Conservation (phyloP, 2,113 vertebrate species). For the Opisthocomus hoazin region DNA sequence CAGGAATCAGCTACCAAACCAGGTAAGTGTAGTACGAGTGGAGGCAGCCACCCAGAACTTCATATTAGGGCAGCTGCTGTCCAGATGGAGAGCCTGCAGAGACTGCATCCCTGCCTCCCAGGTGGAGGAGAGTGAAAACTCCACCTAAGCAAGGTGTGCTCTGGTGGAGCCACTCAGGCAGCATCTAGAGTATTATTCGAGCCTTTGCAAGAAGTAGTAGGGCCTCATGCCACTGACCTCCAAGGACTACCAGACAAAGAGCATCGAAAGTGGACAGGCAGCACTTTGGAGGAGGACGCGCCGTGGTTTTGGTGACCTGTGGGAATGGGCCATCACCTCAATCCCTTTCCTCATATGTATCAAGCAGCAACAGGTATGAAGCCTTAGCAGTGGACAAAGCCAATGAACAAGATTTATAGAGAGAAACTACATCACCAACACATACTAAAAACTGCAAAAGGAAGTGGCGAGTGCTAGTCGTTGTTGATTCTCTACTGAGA, state of each 20-base stretch:
- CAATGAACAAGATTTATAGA: not conserved
- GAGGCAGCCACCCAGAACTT: not conserved
- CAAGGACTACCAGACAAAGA: not conserved
- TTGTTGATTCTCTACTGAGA: not conserved
- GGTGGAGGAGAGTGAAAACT: not conserved
- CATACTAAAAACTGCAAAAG: not conserved
- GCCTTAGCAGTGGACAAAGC: not conserved
- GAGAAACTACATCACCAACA: not conserved
- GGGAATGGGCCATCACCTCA: not conserved
- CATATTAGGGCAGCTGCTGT: not conserved
- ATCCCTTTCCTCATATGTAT: not conserved
- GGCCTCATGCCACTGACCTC: rapidly evolving
- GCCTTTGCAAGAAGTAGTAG: no score
- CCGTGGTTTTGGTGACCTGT: not conserved
- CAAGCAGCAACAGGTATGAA: no score
- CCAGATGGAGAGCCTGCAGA: not conserved
- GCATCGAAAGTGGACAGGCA: not conserved
- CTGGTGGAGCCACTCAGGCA: not conserved
- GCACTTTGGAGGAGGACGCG: not conserved
- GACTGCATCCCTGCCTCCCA: not conserved
- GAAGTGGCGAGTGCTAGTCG: not conserved
- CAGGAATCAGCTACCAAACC: no score
- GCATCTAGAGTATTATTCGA: not conserved
- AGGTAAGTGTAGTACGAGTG: not conserved
- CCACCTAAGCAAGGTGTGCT: not conserved